Conservation (phyloP, 1,140 invertebrate species). For the Drosophila orena region DNA sequence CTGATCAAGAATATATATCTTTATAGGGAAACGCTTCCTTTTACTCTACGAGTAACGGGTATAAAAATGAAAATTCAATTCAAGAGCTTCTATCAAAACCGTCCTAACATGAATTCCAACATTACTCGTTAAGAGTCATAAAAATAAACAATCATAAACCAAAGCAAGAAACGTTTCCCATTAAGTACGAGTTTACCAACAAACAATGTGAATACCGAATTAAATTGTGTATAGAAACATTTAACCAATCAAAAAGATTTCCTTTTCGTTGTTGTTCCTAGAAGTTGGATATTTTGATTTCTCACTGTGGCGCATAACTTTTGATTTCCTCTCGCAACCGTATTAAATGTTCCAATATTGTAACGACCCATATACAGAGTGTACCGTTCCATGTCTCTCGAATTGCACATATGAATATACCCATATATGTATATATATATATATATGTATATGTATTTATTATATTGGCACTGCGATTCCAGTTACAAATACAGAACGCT, state of each 20-base stretch:
- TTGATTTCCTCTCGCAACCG: constrained; percentile 30
- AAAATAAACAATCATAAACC: background rate
- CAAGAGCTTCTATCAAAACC: too few species aligned
- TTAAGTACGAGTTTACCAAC: constrained; percentile 26
- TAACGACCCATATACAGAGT: constrained; percentile 72
- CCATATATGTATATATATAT: background rate
- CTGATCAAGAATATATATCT: too few species aligned
- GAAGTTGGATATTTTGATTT: constrained; percentile 35
- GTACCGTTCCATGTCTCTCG: constrained; percentile 64
- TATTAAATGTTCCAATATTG: constrained; percentile 42
- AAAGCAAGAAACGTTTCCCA: background rate
- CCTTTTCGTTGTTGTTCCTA: constrained; percentile 14
- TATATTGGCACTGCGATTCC: constrained; percentile 28
- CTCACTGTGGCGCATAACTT: constrained; percentile 31
- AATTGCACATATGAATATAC: constrained; percentile 26
- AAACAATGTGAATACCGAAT: constrained; percentile 11
- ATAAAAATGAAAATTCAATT: too few species aligned
- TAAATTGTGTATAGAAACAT: too few species aligned
- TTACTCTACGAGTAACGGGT: too few species aligned
- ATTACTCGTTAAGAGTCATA: background rate
- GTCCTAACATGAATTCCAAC: background rate
- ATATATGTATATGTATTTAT: background rate
- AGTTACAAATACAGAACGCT: constrained; percentile 36
- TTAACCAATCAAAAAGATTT: background rate
- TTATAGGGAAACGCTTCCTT: too few species aligned